A percentile compares a stretch with the other conserved stretches of the same genome.
Conservation (phyloP, 2,888 invertebrate genomes). For the Pantelozetes paolii region DNA sequence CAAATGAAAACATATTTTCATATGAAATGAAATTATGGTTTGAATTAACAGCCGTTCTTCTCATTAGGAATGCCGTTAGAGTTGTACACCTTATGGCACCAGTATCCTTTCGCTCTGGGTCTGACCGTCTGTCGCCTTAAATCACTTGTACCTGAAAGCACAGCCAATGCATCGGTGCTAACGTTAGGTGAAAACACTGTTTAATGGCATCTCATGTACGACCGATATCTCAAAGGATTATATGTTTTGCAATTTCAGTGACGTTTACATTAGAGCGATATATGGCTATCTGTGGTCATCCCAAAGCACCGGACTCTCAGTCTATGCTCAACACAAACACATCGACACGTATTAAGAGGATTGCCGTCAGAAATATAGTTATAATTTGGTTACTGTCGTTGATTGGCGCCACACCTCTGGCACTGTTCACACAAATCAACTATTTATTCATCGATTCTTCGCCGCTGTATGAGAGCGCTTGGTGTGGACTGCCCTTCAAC, state of each 20-base stretch:
- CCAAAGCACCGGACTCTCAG: constrained; percentile 50
- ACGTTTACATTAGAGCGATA: constrained; percentile 54
- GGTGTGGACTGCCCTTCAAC: constrained; percentile 52
- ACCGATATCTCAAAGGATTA: constrained; percentile 7
- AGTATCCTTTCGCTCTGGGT: constrained; percentile 55
- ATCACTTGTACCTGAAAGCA: constrained; percentile 55
- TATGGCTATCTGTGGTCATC: constrained; percentile 56
- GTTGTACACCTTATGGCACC: constrained; percentile 55
- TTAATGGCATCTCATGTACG: not conserved
- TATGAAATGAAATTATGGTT: no score
- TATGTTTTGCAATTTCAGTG: constrained; percentile 50
- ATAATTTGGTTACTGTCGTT: constrained; percentile 54
- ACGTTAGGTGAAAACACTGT: constrained; percentile 48
- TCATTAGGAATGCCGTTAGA: constrained; percentile 55
- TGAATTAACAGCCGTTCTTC: not conserved
- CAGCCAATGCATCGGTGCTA: constrained; percentile 56
- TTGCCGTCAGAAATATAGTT: constrained; percentile 53
- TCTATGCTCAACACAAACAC: constrained; percentile 28
- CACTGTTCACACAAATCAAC: constrained; percentile 50
- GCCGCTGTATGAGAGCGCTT: constrained; percentile 50
- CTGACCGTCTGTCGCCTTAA: constrained; percentile 54
- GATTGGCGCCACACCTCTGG: constrained; percentile 52
- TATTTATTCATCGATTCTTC: constrained; percentile 47
- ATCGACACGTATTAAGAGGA: constrained; percentile 32
- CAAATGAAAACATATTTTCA: not conserved